A percentile compares a stretch with the other conserved stretches of the same genome.
phyloP scores from a whole-genome alignment of 2,888 invertebrate species.

The Tetramorium bicarinatum region DNA sequence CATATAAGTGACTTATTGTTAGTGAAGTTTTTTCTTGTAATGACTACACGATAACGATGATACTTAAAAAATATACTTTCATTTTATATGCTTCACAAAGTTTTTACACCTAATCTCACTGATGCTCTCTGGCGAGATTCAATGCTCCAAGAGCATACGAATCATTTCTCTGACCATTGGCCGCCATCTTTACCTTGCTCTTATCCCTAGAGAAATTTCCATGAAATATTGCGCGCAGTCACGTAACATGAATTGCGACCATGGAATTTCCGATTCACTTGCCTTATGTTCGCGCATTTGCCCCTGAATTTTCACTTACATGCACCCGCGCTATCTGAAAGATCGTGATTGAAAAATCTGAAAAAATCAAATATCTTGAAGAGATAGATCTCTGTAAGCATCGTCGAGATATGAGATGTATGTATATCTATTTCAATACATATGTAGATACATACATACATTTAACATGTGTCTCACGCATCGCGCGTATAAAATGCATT shows the following conservation, averaged over 20 bases:
- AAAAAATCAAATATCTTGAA: conserved; percentile 28
- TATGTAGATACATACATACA: not conserved
- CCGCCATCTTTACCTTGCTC: conserved; percentile 52
- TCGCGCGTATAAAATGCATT: conserved; percentile 4
- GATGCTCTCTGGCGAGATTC: conserved; percentile 7
- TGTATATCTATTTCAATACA: not conserved
- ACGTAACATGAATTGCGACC: conserved; percentile 73
- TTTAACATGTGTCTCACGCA: not conserved
- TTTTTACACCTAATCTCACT: conserved; percentile 14
- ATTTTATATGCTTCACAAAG: not conserved
- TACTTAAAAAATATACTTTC: not conserved
- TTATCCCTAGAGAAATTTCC: conserved; percentile 72
- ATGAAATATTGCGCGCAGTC: conserved; percentile 73
- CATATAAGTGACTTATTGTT: not conserved
- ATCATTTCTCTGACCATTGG: conserved; percentile 59
- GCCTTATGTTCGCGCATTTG: conserved; percentile 64
- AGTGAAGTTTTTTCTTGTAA: not conserved
- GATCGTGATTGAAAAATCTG: conserved; percentile 61
- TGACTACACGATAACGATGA: not conserved
- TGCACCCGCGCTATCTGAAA: conserved; percentile 62
- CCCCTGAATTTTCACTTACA: conserved; percentile 71
- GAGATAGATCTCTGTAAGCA: not conserved
- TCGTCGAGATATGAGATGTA: not conserved
- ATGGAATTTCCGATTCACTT: conserved; percentile 71
- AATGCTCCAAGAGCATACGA: conserved; percentile 53